Percentiles rank a stretch among this genome's conserved stretches.
Evolutionary conservation across 2,113 vertebrate species (phyloP).

Genomic region (Grammomys dolichurus): DNA sequence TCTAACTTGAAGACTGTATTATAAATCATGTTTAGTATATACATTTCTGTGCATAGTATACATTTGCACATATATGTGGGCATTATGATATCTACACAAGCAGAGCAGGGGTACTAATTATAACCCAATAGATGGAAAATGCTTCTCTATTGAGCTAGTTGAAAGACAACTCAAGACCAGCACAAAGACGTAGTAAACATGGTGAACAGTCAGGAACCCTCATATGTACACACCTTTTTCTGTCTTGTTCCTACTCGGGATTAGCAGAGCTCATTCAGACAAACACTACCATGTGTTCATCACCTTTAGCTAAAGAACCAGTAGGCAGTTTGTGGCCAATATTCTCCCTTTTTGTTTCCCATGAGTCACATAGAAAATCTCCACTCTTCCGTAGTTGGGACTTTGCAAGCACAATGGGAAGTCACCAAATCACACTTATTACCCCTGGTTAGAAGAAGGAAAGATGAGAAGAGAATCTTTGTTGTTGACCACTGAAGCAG

Average conservation of each 20-base stretch:
- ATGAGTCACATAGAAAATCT: accelerated
- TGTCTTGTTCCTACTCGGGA: too few species aligned
- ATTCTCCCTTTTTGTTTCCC: neutral
- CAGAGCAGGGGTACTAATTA: neutral
- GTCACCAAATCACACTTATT: neutral
- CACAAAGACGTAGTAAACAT: neutral
- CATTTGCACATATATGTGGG: neutral
- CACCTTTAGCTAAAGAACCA: neutral
- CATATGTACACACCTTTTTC: accelerated
- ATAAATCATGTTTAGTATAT: neutral
- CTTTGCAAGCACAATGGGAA: neutral
- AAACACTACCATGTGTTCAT: accelerated
- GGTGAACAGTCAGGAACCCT: too few species aligned
- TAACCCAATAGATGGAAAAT: neutral
- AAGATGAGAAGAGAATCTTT: neutral
- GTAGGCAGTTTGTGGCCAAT: neutral
- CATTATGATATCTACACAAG: neutral
- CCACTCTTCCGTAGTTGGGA: neutral
- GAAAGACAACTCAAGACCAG: neutral
- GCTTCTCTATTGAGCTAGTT: neutral
- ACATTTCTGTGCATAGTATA: neutral
- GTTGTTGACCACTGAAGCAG: neutral
- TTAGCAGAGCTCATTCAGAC: accelerated
- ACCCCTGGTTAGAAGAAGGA: too few species aligned
- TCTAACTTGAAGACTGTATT: neutral